Evolutionary conservation across 1,140 invertebrate species (phyloP).

Genomic region (Drosophila lacertosa): DNA sequence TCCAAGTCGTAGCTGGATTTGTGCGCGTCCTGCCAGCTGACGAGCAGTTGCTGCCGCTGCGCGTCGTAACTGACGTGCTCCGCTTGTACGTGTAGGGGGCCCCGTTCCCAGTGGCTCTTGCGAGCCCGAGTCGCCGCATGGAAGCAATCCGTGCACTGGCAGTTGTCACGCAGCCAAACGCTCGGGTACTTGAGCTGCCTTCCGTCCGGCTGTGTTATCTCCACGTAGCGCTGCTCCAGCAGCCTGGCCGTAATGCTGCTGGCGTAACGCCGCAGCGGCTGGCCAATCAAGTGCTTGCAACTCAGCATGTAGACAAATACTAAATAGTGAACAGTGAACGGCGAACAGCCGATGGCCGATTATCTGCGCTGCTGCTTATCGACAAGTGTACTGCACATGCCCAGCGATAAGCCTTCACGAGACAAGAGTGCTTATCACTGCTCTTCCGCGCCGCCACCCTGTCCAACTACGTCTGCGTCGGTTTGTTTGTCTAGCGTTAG

Average conservation of each 20-base stretch:
- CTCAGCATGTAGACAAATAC: slow-evolving; percentile 61
- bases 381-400: slow-evolving; percentile 18
- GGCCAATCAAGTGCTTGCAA: slow-evolving; percentile 64
- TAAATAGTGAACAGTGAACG: slow-evolving; percentile 12
- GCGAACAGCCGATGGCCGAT: slow-evolving; percentile 29
- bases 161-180: slow-evolving; percentile 89
- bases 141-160: slow-evolving; percentile 88
- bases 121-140: slow-evolving; percentile 86
- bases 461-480: not conserved
- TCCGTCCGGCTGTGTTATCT: slow-evolving; percentile 29
- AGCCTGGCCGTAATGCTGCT: slow-evolving; percentile 37
- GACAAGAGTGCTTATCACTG: slow-evolving; percentile 22
- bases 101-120: slow-evolving; percentile 75
- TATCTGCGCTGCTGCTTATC: slow-evolving; percentile 18
- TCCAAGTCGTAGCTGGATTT: slow-evolving; percentile 79
- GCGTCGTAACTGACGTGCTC: slow-evolving; percentile 37
- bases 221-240: slow-evolving; percentile 42
- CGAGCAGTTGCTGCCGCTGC: slow-evolving; percentile 68
- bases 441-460: not conserved
- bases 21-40: slow-evolving; percentile 87
- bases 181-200: slow-evolving; percentile 85
- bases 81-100: slow-evolving; percentile 25
- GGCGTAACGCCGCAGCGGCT: slow-evolving; percentile 26
- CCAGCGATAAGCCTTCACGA: slow-evolving; percentile 7
- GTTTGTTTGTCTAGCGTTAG: slow-evolving; percentile 19